Percentiles rank a stretch among this genome's conserved stretches.
Evolutionary conservation across 2,888 invertebrate genomes (phyloP).

Genomic region (Habroteleia sp.): DNA sequence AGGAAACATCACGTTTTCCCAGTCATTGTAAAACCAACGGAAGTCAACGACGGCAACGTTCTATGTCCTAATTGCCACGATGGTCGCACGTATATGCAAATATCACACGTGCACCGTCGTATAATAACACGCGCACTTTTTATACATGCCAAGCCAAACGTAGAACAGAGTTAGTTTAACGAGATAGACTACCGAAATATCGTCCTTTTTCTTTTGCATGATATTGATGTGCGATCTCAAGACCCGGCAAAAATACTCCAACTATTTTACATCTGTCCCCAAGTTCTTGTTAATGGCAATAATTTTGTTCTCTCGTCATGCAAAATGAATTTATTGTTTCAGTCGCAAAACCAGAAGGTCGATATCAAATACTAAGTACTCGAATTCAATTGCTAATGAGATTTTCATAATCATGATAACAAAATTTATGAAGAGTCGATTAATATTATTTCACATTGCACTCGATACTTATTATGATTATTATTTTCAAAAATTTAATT

Average conservation of each 20-base stretch:
- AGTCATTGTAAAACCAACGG: conserved; percentile 52
- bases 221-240: conserved; percentile 22
- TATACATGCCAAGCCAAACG: conserved; percentile 66
- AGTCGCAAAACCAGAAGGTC: background rate
- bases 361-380: background rate
- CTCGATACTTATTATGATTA: no score
- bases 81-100: conserved; percentile 66
- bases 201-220: conserved; percentile 14
- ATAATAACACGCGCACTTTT: conserved; percentile 66
- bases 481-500: no score
- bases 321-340: conserved; percentile 8
- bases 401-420: background rate
- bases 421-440: background rate
- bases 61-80: conserved; percentile 63
- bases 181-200: conserved; percentile 58
- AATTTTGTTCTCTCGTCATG: conserved; percentile 2
- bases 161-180: conserved; percentile 60
- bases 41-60: conserved; percentile 50
- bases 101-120: conserved; percentile 64
- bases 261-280: conserved; percentile 8
- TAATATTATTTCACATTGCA: background rate
- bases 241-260: conserved; percentile 1
- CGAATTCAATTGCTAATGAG: background rate
- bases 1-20: conserved; percentile 64
- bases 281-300: conserved; percentile 9